Evolutionary conservation across 2,888 invertebrate species (phyloP), one percentile per base, ranked within the genome.

Genomic region (Acanthacorydalis orientalis): DNA sequence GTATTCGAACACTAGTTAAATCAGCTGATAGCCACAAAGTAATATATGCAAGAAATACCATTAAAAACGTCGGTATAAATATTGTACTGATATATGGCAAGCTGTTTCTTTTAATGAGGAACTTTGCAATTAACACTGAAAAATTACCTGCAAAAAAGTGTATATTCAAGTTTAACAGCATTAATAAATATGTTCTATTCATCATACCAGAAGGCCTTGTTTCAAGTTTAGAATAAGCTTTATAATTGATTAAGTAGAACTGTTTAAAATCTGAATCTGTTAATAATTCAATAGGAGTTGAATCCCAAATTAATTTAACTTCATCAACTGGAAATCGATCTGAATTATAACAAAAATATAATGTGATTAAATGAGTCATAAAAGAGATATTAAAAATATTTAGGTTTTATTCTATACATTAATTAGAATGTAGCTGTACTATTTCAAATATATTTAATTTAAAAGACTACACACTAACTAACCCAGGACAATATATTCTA

Each of bases 261-360:
- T 56, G 55, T 2, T 51, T 50, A n/a, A 54, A 52, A 44, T 50
- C 48, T 8, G 42, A 47, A 39, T 49, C 49, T 2, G 43, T 48
- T 38, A 49, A 41, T 10, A 53, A 50, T 43, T 55, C 51, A 7
- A 57, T 49, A 15, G 55, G 53, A 31, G 44, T 41, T 37, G 16
- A 7, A 43, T 53, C 51, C 60, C 59, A 60, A n/a, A 48, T 2
- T 35, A 60, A 47, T 40, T 50, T 37, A 8, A 60, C 56, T 54
- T 60, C 60, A 8, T 60, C 57, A 39, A 42, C 44, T 11, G 58
- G 56, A 56, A 59, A 60, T 41, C 57, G 51, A 55, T 59, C 59
- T 60, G 45, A 34, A 55, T 50, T 41, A 47, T 47, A 10, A 23
- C 6, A 23, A 23, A 4, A 23, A 23, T n/a, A 23, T 6, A 23